Evolutionary conservation across 53 echinoderm and acorn worm species (phyloP).

Genomic region (Apostichopus leukothele): DNA sequence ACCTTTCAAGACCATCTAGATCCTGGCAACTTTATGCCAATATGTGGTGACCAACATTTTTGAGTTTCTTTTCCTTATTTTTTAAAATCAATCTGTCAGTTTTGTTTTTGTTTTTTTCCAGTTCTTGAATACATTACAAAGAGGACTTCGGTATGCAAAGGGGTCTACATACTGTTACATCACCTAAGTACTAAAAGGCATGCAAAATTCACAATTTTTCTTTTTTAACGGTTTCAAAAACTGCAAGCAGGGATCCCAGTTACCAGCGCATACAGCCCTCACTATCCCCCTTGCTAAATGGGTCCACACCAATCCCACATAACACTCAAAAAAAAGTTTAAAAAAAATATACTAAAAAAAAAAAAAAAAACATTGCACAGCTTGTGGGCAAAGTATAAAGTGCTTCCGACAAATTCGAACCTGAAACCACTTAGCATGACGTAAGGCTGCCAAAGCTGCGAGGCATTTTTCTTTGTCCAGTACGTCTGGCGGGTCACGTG

Average conservation of each 20-base stretch:
- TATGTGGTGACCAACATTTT: neutral
- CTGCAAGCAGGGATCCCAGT: neutral
- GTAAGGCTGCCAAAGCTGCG: conserved; percentile 99
- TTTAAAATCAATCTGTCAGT: neutral
- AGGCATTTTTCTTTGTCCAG: conserved; percentile 99
- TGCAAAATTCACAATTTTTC: too few species aligned
- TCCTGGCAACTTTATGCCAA: conserved; percentile 39
- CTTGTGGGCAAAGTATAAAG: conserved; percentile 48
- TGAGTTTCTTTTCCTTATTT: neutral
- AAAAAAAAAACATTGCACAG: conserved; percentile 39
- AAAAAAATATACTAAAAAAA: neutral
- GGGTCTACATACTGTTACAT: too few species aligned
- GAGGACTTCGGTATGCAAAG: too few species aligned
- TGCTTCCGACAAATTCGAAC: conserved; percentile 78
- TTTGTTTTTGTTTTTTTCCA: too few species aligned
- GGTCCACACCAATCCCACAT: neutral
- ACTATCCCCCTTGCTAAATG: neutral
- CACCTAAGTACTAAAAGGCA: too few species aligned
- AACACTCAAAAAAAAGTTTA: neutral
- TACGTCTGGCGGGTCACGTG: conserved; percentile 99
- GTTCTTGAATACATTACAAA: too few species aligned
- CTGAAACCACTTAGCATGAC: conserved; percentile 99
- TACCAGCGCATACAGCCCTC: neutral
- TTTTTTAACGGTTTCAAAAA: neutral
- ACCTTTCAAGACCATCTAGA: neutral